phyloP scores from a whole-genome alignment of 2,888 invertebrate genomes.

The Pogonocherus hispidulus region DNA sequence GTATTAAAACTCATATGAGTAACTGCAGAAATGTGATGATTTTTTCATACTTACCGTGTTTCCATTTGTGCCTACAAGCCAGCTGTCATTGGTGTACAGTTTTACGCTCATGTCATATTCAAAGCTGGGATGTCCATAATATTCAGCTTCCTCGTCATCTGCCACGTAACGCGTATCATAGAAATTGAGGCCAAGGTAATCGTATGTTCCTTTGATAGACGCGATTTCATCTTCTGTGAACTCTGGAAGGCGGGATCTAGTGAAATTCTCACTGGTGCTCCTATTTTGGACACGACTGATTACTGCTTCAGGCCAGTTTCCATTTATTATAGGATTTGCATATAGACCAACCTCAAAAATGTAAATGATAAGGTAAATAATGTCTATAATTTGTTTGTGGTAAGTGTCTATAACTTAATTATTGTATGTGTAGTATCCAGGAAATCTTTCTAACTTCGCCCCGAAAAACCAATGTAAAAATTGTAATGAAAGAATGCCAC shows the following conservation, averaged over 20 bases:
- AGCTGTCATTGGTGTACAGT: constrained; percentile 42
- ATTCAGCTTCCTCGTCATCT: constrained; percentile 15
- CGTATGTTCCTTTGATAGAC: constrained; percentile 75
- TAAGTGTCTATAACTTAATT: too few relatives aligned
- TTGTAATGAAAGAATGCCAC: too few relatives aligned
- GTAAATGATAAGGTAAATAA: neutral
- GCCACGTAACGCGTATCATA: constrained; percentile 62
- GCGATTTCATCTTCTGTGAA: constrained; percentile 75
- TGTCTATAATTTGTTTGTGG: too few relatives aligned
- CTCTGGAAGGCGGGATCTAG: constrained; percentile 74
- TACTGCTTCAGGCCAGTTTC: constrained; percentile 79
- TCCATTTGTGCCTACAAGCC: constrained; percentile 34
- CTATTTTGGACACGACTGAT: constrained; percentile 71
- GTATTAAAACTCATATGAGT: too few relatives aligned
- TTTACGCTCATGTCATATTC: constrained; percentile 24
- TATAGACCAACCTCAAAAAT: constrained; percentile 48
- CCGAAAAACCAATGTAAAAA: too few relatives aligned
- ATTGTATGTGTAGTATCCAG: too few relatives aligned
- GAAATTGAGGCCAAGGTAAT: constrained; percentile 78
- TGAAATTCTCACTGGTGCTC: constrained; percentile 73
- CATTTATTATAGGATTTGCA: constrained; percentile 74
- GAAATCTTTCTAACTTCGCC: too few relatives aligned
- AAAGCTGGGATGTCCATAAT: constrained; percentile 34
- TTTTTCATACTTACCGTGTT: constrained; percentile 32
- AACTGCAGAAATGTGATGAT: too few relatives aligned